Evolutionary conservation across 2,113 vertebrate species (phyloP), one percentile per base, ranked within the genome.

Genomic region (Ptychochromis oligacanthus): DNA sequence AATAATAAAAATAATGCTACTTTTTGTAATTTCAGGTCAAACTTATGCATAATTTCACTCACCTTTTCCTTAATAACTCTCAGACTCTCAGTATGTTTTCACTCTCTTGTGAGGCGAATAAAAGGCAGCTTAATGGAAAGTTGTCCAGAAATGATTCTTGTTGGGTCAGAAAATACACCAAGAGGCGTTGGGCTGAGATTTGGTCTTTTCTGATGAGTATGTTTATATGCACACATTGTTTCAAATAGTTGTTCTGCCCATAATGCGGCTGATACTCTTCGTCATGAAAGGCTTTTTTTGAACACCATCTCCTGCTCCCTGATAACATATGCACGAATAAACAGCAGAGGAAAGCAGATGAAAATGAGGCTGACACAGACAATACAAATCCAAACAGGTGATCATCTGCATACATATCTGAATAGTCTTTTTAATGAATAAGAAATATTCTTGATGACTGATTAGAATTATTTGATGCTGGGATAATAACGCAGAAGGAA

Each of bases 161-260:
- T 20, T 18, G 17, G 52, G 18, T 54, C 52, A 52, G 7, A 43
- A 54, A 70, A 15, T 22, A 15, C 15, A 49, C 0, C 64, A 12
- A 70, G 24, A 70, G 14, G 43, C 52, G 28, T 24, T 11, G 28
- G 31, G 22, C 55, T 57, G 59, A 54, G 75, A 57, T 40, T 55
- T 31, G n/a, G 15, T 79, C 49, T 55, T 34, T 54, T 74, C 65
- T 31, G 58, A 31, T 75, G 11, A 75, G 52, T 77, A 58, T 56
- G 64, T 75, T 89, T 74, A 80, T 40, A 40, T 40, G 36, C 4
- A 2, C 20, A 40, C 7, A 6, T 80, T 28, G 74, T 80, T 85
- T 78, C 14, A 49, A 56, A 70, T 10, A 15, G 26, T 31, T 12
- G 20, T 4, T 43, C 65, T 28, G 46, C 56, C 61, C 54, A 40